These are phyloP conservation scores for Tholera decimalis DNA, from an alignment of 2,888 invertebrate genomes.

Conservation along the genomic window DNA sequence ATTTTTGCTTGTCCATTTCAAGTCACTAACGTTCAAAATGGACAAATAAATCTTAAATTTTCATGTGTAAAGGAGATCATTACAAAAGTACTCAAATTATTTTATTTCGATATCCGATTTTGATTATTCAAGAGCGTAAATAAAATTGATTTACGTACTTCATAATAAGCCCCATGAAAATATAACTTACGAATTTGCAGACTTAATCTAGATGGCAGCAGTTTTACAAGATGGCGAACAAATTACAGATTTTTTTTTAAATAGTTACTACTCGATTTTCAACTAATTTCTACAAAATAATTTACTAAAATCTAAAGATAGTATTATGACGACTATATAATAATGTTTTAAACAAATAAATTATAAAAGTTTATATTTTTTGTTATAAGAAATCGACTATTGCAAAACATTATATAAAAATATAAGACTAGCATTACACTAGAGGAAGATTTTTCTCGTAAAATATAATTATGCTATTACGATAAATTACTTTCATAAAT, in stretches of 20 bases:
- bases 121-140: neutral
- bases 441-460: constrained; percentile 32
- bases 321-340: constrained; percentile 54
- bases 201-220: constrained; percentile 62
- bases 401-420: constrained; percentile 48
- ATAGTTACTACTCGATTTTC: constrained; percentile 38
- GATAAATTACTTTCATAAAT: constrained; percentile 22
- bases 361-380: constrained; percentile 18
- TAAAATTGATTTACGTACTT: neutral
- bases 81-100: constrained; percentile 29
- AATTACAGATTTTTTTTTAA: constrained; percentile 37
- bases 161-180: constrained; percentile 23
- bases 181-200: constrained; percentile 16
- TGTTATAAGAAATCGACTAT: constrained; percentile 36
- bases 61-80: neutral
- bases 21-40: constrained; percentile 74
- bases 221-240: constrained; percentile 52
- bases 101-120: constrained; percentile 6
- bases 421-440: constrained; percentile 65
- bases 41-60: constrained; percentile 70
- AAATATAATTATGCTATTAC: constrained; percentile 58
- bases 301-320: constrained; percentile 53
- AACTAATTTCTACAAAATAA: constrained; percentile 49
- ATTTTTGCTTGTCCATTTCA: constrained; percentile 76
- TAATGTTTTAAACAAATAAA: constrained; percentile 27